A percentile compares a stretch with the other conserved stretches of the same genome.
Conservation (phyloP, 2,888 invertebrate species). For the Callosobruchus maculatus region DNA sequence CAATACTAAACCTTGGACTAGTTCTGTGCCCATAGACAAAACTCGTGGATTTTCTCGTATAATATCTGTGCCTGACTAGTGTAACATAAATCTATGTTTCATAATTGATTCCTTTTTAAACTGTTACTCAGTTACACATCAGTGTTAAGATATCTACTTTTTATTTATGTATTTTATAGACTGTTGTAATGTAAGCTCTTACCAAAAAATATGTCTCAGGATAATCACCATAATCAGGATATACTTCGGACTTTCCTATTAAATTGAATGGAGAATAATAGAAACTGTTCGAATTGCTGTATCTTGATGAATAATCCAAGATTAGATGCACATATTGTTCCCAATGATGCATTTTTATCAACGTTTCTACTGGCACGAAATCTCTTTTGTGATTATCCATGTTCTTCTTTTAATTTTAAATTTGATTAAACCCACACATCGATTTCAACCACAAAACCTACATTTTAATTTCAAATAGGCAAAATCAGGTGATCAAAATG, state of each 20-base stretch:
- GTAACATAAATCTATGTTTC: no score
- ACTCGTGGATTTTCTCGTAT: no score
- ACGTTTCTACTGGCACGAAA: slow-evolving; percentile 21
- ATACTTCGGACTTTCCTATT: slow-evolving; percentile 78
- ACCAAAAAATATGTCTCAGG: slow-evolving; percentile 89
- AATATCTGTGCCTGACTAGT: no score
- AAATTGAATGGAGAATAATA: slow-evolving; percentile 87
- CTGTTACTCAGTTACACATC: no score
- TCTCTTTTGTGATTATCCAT: slow-evolving; percentile 4
- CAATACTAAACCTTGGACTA: no score
- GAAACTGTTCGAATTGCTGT: slow-evolving; percentile 82
- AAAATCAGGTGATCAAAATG: slow-evolving; percentile 6
- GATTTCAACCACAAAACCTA: no score
- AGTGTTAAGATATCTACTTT: no score
- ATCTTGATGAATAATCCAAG: slow-evolving; percentile 83
- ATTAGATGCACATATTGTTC: slow-evolving; percentile 79
- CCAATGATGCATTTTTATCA: slow-evolving; percentile 47
- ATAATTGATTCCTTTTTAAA: no score
- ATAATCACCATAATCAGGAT: slow-evolving; percentile 88
- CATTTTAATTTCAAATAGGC: background rate
- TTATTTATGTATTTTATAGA: no score
- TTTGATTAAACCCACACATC: slow-evolving; percentile 5
- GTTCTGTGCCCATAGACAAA: no score
- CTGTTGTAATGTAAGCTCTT: slow-evolving; percentile 36
- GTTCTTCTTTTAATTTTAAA: background rate